Evolutionary conservation across 2,797 vertebrate genomes (phyloP), one percentile per base, ranked within the genome.

Genomic region (Pipistrellus nathusii): DNA sequence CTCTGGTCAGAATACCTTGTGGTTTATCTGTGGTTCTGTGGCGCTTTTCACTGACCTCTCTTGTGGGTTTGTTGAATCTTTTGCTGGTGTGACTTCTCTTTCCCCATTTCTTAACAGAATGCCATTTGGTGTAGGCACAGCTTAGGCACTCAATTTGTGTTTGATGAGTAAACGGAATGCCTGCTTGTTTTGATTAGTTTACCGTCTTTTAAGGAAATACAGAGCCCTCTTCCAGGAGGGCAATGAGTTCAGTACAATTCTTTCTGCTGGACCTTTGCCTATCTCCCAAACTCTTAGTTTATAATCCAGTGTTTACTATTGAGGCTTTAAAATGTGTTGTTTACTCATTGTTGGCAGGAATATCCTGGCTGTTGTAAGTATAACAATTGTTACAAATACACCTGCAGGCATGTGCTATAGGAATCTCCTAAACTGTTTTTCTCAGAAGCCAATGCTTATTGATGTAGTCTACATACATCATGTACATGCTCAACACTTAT

Each of bases 301-400:
- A 35, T 48, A 53, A 77, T 87, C 69, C 57, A 68, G 12, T 62
- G 30, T 38, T 85, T 76, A n/a, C 35, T 51, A n/a, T 5, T 15
- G 25, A 86, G 77, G 25, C 53, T 69, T 95, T 77, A 77, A 94
- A 30, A 75, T 69, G 4, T 53, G 32, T 59, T 89, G 21, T 69
- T 59, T 68, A 38, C 25, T 35, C 2, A 4, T 0, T 62, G 4
- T 48, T 86, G 62, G 27, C 17, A 62, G 84, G 17, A 73, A 68
- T 55, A 90, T 51, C 27, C 20, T 75, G 38, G n/a, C 57, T 75
- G 21, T 53, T 82, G 0, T 59, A 81, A 55, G 21, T 35, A 32
- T 68, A 82, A 32, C 10, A 8, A 64, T 89, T 27, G 83, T 57
- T 41, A 93, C 30, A 94, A 72, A 88, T 72, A 64, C 1, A 12